phyloP scores from a whole-genome alignment of 2,888 invertebrate genomes.

The Iphiclides podalirius region DNA sequence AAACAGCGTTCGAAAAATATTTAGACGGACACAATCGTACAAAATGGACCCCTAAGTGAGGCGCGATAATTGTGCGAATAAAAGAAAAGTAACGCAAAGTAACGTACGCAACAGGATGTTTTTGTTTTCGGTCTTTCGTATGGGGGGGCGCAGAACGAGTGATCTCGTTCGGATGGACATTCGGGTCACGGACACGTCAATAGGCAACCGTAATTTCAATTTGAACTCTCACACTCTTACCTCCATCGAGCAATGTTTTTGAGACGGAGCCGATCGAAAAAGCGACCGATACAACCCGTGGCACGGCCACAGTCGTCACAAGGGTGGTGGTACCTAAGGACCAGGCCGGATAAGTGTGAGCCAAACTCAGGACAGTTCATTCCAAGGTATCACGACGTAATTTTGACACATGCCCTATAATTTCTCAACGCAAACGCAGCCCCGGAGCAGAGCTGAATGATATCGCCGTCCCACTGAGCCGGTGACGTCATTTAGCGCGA shows the following conservation, averaged over 20 bases:
- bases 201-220: constrained; percentile 30
- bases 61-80: constrained; percentile 9
- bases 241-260: constrained; percentile 75
- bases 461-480: not conserved
- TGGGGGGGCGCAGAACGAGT: too few species aligned
- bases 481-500: not conserved
- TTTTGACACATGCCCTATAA: too few species aligned
- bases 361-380: constrained; percentile 29
- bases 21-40: too few species aligned
- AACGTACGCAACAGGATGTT: too few species aligned
- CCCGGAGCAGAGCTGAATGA: not conserved
- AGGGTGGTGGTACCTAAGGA: constrained; percentile 73
- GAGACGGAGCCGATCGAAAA: constrained; percentile 70
- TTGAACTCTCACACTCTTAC: constrained; percentile 54
- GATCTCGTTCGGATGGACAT: too few species aligned
- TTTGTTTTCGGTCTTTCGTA: too few species aligned
- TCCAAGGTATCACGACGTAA: constrained; percentile 5
- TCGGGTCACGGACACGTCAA: not conserved
- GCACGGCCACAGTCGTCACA: constrained; percentile 71
- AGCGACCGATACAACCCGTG: constrained; percentile 69
- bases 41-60: not conserved
- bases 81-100: too few species aligned
- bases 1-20: constrained; percentile 8
- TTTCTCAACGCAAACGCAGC: too few species aligned
- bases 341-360: constrained; percentile 60